Conservation (phyloP, 2,888 invertebrate genomes). For the Bellardia bayeri region DNA sequence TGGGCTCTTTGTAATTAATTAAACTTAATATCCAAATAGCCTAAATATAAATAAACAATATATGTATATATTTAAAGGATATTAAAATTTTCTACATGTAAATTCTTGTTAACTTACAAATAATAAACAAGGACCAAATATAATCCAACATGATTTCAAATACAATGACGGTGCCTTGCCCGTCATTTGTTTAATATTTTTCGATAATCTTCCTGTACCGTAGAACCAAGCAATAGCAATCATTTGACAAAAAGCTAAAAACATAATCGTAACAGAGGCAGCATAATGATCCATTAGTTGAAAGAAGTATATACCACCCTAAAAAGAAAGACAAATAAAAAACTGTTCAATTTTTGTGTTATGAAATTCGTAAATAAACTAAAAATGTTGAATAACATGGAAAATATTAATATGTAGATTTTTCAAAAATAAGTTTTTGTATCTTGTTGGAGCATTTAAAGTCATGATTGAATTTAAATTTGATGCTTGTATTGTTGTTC, state of each 20-base stretch:
- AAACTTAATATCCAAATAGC: conserved; percentile 95
- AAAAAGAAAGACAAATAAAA: conserved; percentile 9
- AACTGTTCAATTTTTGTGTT: too few species aligned
- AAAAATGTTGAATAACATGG: too few species aligned
- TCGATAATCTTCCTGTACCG: conserved; percentile 91
- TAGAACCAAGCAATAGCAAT: conserved; percentile 97
- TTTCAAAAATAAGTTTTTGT: too few species aligned
- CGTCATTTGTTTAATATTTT: conserved; percentile 95
- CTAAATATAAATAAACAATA: conserved; percentile 83
- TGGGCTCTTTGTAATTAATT: conserved; percentile 94
- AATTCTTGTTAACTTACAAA: conserved; percentile 85
- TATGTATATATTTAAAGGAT: background rate
- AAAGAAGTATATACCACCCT: conserved; percentile 96
- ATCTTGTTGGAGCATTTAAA: too few species aligned
- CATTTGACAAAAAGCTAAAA: conserved; percentile 96
- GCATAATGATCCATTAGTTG: conserved; percentile 97
- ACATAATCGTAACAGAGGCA: conserved; percentile 95
- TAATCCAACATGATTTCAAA: conserved; percentile 93
- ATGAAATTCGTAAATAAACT: too few species aligned
- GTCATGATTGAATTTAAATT: too few species aligned
- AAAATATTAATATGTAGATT: too few species aligned
- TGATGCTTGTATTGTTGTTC: too few species aligned
- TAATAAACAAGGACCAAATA: conserved; percentile 92
- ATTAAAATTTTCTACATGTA: background rate
- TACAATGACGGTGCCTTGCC: conserved; percentile 91